Evolutionary conservation across 2,797 vertebrate genomes (phyloP).

Genomic region (Semotilus atromaculatus): DNA sequence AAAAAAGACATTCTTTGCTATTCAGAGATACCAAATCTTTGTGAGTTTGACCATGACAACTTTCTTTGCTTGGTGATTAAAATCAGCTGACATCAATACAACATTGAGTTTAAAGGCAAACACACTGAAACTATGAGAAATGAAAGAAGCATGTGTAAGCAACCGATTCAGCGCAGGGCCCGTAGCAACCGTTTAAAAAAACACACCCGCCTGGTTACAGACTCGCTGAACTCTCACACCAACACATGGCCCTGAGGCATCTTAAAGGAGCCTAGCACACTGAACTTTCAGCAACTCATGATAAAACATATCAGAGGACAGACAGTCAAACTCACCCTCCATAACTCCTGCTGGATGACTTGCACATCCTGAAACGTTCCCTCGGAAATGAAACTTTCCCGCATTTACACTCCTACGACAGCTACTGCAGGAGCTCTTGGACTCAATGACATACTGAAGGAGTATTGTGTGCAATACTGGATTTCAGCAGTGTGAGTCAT

Average conservation of each 20-base stretch:
- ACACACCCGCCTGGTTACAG: conserved; percentile 44
- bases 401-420: conserved; percentile 47
- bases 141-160: conserved; percentile 1
- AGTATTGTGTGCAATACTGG: conserved; percentile 34
- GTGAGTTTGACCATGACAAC: too few relatives aligned
- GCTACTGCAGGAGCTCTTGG: background rate
- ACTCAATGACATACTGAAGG: conserved; percentile 19
- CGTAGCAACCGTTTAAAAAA: conserved; percentile 45
- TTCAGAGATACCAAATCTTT: too few relatives aligned
- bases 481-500: conserved; percentile 36
- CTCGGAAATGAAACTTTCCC: conserved; percentile 60
- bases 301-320: conserved; percentile 6
- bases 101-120: background rate
- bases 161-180: background rate
- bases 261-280: conserved; percentile 36
- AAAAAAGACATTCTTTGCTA: too few relatives aligned
- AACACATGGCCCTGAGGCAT: background rate
- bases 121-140: conserved; percentile 1
- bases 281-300: conserved; percentile 8
- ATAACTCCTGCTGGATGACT: conserved; percentile 75
- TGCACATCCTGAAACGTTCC: conserved; percentile 76
- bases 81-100: background rate
- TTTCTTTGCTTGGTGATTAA: too few relatives aligned
- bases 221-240: conserved; percentile 22
- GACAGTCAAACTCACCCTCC: conserved; percentile 74